phyloP scores from a whole-genome alignment of 1,140 invertebrate species.

The Drosophila kohkoa region DNA sequence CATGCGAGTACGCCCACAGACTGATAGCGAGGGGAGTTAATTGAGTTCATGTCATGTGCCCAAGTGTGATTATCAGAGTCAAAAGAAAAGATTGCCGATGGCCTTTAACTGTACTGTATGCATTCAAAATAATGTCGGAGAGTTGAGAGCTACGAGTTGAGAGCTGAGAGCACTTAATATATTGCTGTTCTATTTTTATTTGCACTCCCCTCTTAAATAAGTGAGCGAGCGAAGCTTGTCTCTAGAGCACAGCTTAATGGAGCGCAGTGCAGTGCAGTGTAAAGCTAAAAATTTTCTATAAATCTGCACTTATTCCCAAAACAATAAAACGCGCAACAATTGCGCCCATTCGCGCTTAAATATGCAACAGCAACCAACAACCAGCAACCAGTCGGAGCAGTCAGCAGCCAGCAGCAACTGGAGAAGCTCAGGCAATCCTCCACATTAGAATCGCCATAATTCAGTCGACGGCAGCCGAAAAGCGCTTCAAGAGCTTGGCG shows the following conservation, averaged over 20 bases:
- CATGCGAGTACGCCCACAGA: conserved; percentile 35
- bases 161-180: conserved; percentile 28
- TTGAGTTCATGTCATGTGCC: conserved; percentile 74
- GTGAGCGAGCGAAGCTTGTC: conserved; percentile 8
- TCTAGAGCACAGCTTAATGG: conserved; percentile 32
- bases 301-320: conserved; percentile 82
- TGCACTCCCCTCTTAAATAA: conserved; percentile 24
- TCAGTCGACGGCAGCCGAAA: conserved; percentile 61
- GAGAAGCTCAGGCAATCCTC: conserved; percentile 18
- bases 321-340: conserved; percentile 82
- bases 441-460: conserved; percentile 77
- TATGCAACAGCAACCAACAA: conserved; percentile 58
- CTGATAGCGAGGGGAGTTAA: conserved; percentile 35
- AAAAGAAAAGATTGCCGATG: conserved; percentile 36
- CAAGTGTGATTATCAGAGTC: conserved; percentile 28
- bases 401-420: conserved; percentile 25
- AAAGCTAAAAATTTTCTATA: conserved; percentile 73
- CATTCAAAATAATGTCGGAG: conserved; percentile 9
- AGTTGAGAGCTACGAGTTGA: too few species aligned
- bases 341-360: conserved; percentile 73
- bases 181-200: conserved; percentile 35
- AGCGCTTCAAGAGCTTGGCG: conserved; percentile 41
- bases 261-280: conserved; percentile 27
- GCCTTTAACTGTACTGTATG: conserved; percentile 33
- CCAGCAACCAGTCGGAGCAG: conserved; percentile 7